Conservation (phyloP, 1,140 invertebrate genomes). For the Hylaeus volcanicus region DNA sequence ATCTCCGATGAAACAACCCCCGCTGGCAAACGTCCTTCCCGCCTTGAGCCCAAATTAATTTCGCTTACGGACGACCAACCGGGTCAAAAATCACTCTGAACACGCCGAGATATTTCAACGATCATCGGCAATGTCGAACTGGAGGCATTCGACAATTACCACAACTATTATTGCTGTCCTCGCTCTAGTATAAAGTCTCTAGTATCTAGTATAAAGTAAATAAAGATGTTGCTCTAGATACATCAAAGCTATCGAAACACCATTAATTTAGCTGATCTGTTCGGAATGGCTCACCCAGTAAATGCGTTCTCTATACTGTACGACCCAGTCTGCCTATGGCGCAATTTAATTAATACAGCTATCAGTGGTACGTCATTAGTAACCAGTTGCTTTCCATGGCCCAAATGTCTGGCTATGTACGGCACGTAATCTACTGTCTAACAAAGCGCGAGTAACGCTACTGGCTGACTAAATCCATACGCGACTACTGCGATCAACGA, state of each 20-base stretch:
- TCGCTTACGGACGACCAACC: background rate
- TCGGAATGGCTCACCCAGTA: no score
- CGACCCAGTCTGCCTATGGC: background rate
- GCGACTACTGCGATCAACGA: background rate
- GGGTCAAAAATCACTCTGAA: background rate
- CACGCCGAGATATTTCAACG: background rate
- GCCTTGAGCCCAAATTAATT: background rate
- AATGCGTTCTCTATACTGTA: no score
- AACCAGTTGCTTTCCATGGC: background rate
- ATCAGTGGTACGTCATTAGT: background rate
- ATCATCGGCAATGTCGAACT: background rate
- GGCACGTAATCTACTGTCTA: background rate
- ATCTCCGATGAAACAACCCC: background rate
- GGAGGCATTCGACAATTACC: no score
- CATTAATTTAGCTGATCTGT: no score
- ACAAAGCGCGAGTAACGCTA: background rate
- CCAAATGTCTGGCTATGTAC: background rate
- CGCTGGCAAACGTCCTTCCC: background rate
- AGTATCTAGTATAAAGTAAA: no score
- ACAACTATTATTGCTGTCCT: no score
- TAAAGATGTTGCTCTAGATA: no score
- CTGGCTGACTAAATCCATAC: background rate
- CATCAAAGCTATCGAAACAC: no score
- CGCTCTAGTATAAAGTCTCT: no score
- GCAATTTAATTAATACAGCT: conserved; percentile 20